These are phyloP conservation scores for Papilio polytes DNA, from an alignment of 1,140 invertebrate species.

Conservation along the genomic window DNA sequence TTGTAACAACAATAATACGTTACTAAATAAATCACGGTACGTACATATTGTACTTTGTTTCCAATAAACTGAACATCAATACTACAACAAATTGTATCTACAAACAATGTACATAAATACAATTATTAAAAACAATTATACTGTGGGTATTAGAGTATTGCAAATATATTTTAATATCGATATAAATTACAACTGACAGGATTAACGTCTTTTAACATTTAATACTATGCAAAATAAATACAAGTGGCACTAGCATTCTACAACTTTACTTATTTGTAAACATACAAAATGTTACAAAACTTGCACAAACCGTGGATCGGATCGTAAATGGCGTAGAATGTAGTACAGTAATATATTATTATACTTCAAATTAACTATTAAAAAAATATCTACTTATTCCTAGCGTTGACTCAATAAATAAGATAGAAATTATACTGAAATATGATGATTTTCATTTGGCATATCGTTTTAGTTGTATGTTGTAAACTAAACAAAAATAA, in stretches of 20 bases:
- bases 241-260: conserved; percentile 32
- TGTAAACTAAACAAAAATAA: not conserved
- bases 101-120: conserved; percentile 22
- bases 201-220: conserved; percentile 20
- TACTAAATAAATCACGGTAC: conserved; percentile 6
- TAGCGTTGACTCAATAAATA: conserved; percentile 35
- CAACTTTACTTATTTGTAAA: conserved; percentile 20
- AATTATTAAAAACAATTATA: not conserved
- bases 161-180: not conserved
- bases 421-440: not conserved
- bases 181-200: not conserved
- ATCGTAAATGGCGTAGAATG: conserved; percentile 37
- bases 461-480: not conserved
- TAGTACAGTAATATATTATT: conserved; percentile 24
- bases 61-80: not conserved
- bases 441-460: not conserved
- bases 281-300: conserved; percentile 31
- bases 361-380: conserved; percentile 19
- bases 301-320: conserved; percentile 24
- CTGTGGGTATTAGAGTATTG: not conserved
- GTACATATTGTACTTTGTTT: conserved; percentile 33
- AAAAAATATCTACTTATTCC: conserved; percentile 31
- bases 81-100: conserved; percentile 12
- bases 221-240: conserved; percentile 36
- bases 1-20: conserved; percentile 19